Base-by-base conservation (phyloP, 2,797 vertebrate genomes). In the Sebastiscus tertius region DNA sequence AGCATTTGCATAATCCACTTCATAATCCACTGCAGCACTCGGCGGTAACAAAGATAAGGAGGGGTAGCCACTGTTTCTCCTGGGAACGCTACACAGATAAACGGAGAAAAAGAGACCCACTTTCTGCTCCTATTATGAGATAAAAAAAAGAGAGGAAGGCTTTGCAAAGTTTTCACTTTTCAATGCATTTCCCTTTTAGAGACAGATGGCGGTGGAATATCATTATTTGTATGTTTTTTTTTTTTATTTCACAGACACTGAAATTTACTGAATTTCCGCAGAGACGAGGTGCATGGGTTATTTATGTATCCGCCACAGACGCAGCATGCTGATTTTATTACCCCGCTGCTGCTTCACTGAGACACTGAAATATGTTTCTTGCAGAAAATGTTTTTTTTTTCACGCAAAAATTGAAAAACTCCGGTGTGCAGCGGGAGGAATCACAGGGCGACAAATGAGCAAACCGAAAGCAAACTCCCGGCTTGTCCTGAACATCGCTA, bases 41-140 rank as follows among this genome's bases (percentile, higher is more conserved):
- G 93, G 93, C 88, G 83, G 92, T 88, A 72, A 87, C 89, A 2
- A 0, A 92, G 91, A 96, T 94, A 95, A 88, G 93, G 92, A 93
- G 89, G 91, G 92, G 91, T 90, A 91, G 96, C 94, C 91, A 87
- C 29, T 89, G 93, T 92, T 94, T 94, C 94, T 95, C 95, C 87
- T 90, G 94, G 94, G 93, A 96, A 94, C 86, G 89, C 86, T 93
- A 65, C 93, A 86, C 92, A 94, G 95, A 95, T 88, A 96, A 95
- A 93, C 72, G 83, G 64, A 88, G 92, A 58, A 90, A 92, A 83
- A 89, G 83, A 88, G 87, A 91, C 73, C 86, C 87, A 89, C 91
- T 92, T 86, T 90, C 87, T 85, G 88, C 88, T 93, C 89, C 94
- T 94, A 94, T 94, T 96, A 96, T 93, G 93, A 94, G 93, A 95